Conservation (phyloP, 2,888 invertebrate genomes). For the Scelioninae gen. 1 region DNA sequence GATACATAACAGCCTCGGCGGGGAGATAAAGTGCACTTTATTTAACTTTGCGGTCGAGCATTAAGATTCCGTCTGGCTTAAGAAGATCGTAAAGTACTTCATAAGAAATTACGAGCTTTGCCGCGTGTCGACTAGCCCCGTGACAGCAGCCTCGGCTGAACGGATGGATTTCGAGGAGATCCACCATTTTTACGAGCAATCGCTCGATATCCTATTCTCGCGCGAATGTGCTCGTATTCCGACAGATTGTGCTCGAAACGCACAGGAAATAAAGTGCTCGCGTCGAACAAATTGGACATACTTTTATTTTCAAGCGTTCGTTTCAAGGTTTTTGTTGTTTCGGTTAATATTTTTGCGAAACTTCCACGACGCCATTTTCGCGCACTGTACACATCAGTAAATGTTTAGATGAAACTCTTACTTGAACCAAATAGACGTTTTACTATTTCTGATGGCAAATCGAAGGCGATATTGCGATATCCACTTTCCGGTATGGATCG, state of each 20-base stretch:
- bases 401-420: conserved; percentile 18
- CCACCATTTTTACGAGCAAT: conserved; percentile 52
- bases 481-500: conserved; percentile 6
- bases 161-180: conserved; percentile 32
- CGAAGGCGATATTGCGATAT: neutral
- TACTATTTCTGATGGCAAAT: conserved; percentile 18
- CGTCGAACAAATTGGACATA: conserved; percentile 33
- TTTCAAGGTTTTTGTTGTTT: conserved; percentile 8
- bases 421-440: conserved; percentile 15
- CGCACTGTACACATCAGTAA: neutral
- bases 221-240: conserved; percentile 33
- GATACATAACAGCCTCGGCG: conserved; percentile 46
- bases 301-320: conserved; percentile 32
- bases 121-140: conserved; percentile 33
- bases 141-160: conserved; percentile 31
- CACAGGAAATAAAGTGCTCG: conserved; percentile 13
- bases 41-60: conserved; percentile 57
- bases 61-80: conserved; percentile 56
- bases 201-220: conserved; percentile 38
- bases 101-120: conserved; percentile 46
- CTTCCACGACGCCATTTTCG: neutral
- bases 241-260: conserved; percentile 28
- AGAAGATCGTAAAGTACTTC: conserved; percentile 53
- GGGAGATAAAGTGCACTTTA: conserved; percentile 65
- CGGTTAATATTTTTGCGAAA: conserved; percentile 13